Percentiles rank a stretch among this genome's conserved stretches.
Conservation (phyloP, 1,140 invertebrate species). For the Mya arenaria region DNA sequence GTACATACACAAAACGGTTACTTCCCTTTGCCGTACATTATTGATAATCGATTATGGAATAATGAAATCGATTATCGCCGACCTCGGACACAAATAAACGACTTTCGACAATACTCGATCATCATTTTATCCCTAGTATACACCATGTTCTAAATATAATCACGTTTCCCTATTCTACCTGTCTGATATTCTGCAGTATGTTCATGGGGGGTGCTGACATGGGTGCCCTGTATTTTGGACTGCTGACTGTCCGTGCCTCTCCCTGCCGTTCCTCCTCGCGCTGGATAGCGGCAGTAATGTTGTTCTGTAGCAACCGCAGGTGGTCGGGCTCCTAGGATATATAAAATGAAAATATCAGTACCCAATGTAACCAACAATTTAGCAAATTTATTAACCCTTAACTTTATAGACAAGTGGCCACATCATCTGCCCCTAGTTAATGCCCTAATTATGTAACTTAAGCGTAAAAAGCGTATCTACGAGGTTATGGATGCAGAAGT, state of each 20-base stretch:
- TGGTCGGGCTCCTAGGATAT: constrained; percentile 37
- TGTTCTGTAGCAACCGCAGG: constrained; percentile 13
- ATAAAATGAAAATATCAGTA: neutral
- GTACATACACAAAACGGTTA: neutral
- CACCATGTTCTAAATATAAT: too few relatives aligned
- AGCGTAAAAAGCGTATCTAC: neutral
- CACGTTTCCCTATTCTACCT: too few relatives aligned
- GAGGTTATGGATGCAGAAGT: too few relatives aligned
- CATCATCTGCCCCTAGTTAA: too few relatives aligned
- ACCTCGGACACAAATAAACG: too few relatives aligned
- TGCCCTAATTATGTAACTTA: too few relatives aligned
- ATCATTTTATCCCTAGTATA: too few relatives aligned
- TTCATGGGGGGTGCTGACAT: constrained; percentile 13
- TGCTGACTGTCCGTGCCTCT: neutral
- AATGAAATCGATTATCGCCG: too few relatives aligned
- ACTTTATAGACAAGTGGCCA: neutral
- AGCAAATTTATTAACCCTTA: neutral
- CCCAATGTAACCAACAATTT: neutral
- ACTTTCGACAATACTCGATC: too few relatives aligned
- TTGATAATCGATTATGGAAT: too few relatives aligned
- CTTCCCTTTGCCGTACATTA: neutral
- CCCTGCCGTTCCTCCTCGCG: constrained; percentile 29
- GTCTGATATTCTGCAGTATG: constrained; percentile 28
- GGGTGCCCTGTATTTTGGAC: constrained; percentile 12
- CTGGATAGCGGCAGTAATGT: neutral